Conservation (phyloP, 2,888 invertebrate genomes). For the Zhuqinia jingwanae region DNA sequence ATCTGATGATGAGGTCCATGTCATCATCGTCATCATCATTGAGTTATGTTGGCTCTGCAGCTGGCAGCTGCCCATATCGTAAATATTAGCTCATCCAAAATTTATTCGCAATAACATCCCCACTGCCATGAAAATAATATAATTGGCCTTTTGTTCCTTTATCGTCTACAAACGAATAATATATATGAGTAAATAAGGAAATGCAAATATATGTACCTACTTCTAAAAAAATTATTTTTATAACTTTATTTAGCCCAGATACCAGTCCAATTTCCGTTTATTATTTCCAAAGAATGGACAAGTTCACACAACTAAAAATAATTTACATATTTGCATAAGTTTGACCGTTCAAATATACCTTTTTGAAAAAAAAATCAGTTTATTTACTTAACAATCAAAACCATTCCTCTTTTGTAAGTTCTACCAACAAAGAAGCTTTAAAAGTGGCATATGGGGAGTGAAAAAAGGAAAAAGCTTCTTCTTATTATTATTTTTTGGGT, state of each 20-base stretch:
- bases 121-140: background rate
- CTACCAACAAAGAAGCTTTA: background rate
- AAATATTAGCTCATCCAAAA: background rate
- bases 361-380: background rate
- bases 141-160: slow-evolving; percentile 14
- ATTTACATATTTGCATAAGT: too few relatives aligned
- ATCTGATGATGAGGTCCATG: too few relatives aligned
- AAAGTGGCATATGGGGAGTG: background rate
- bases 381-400: too few relatives aligned
- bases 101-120: too few relatives aligned
- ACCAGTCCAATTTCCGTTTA: background rate
- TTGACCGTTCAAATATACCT: background rate
- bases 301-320: slow-evolving; percentile 4
- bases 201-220: background rate
- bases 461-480: background rate
- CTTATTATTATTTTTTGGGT: too few relatives aligned
- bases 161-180: background rate
- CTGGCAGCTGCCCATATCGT: slow-evolving; percentile 19
- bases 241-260: slow-evolving; percentile 7
- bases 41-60: background rate
- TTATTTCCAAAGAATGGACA: background rate
- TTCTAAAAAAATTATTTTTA: background rate
- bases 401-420: too few relatives aligned
- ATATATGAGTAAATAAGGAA: slow-evolving; percentile 26
- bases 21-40: too few relatives aligned